Evolutionary conservation across 2,113 vertebrate species (phyloP), one percentile per base, ranked within the genome.

Genomic region (Toxostoma redivivum): DNA sequence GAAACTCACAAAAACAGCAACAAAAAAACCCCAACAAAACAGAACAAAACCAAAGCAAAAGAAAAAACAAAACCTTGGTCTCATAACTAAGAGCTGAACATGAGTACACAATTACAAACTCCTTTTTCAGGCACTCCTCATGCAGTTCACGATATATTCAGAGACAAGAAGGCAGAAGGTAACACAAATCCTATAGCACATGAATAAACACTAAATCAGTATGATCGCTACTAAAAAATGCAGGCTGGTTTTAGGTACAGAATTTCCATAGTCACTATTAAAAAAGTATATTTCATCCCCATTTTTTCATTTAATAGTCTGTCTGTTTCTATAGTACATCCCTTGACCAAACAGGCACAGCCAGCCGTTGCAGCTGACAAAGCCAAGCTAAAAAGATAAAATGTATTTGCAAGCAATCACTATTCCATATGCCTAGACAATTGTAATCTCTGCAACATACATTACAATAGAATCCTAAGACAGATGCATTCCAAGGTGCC

Each of bases 401-500:
- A 81, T n/a, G 11, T 57, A 67, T 69, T 88, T 93, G 51, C 73
- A 54, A n/a, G 11, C 38, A 89, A 86, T 94, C 90, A 86, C 25
- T 91, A 88, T 60, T 84, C 48, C 57, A 56, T 67, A 60, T 84
- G 40, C 45, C 69, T 79, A 66, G 31, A 66, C 67, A 74, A 67
- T 6, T 48, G 23, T 23, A 89, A 64, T 71, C 65, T 76, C 72
- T 66, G 33, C 20, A 88, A 37, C 16, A 81, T 71, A 84, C n/a
- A 58, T 88, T 78, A 25, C 31, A 86, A 33, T 1, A 71, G 77
- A 78, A 58, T 80, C 44, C 44, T 65, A 62, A 89, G 15, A 81
- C 4, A 81, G 71, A 86, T 67, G 65, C n/a, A 86, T 35, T 72
- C 31, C 54, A 94, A 94, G 88, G 84, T 94, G 72, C 67, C 92